Conservation (phyloP, 2,113 vertebrate genomes). For the Xyliphius kryptos region DNA sequence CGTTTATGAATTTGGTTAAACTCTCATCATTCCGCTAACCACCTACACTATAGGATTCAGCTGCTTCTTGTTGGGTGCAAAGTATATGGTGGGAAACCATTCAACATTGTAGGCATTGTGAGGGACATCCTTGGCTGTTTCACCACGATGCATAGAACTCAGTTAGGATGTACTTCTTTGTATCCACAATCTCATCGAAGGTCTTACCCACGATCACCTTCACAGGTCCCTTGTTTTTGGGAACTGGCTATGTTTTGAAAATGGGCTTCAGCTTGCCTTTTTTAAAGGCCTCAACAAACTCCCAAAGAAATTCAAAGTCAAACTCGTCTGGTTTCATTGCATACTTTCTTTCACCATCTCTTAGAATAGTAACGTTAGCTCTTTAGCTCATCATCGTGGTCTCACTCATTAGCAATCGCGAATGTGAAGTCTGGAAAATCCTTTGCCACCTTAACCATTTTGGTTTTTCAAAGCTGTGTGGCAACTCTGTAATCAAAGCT, state of each 20-base stretch:
- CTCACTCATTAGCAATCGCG: too few species aligned
- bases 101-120: constrained; percentile 79
- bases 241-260: constrained; percentile 85
- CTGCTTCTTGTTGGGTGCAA: constrained; percentile 80
- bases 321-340: too few species aligned
- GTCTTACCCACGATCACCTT: constrained; percentile 92
- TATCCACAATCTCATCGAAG: constrained; percentile 86
- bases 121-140: constrained; percentile 81
- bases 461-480: too few species aligned
- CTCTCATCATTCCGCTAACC: constrained; percentile 81
- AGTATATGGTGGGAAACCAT: constrained; percentile 94
- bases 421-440: too few species aligned
- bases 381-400: too few species aligned
- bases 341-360: too few species aligned
- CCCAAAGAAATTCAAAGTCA: too few species aligned
- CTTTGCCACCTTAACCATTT: too few species aligned
- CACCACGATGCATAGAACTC: constrained; percentile 98
- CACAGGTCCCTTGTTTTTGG: constrained; percentile 90
- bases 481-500: too few species aligned
- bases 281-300: too few species aligned
- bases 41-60: constrained; percentile 78
- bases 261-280: constrained; percentile 90
- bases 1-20: constrained; percentile 84
- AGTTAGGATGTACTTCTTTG: constrained; percentile 83
- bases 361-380: too few species aligned